Evolutionary conservation across 1,140 invertebrate species (phyloP).

Genomic region (Scaptodrosophila lebanonensis): DNA sequence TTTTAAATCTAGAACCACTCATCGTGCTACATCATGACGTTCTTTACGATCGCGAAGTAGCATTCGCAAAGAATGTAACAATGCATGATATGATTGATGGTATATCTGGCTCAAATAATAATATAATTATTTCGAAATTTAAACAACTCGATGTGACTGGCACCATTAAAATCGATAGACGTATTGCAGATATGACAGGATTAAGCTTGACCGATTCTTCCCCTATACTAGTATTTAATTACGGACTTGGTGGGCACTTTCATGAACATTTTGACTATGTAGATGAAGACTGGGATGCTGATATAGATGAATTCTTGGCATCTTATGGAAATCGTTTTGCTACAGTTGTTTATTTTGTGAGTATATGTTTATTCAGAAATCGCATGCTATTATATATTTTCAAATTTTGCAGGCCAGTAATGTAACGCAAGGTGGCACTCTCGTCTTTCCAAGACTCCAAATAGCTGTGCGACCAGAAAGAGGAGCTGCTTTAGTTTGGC

Average conservation of each 20-base stretch:
- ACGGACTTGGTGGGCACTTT: constrained; percentile 32
- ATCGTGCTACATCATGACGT: constrained; percentile 35
- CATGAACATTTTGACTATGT: constrained; percentile 2
- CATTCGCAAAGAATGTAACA: constrained; percentile 3
- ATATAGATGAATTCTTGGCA: too few relatives aligned
- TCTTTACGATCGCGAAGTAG: constrained; percentile 26
- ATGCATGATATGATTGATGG: constrained; percentile 15
- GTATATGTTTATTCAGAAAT: too few relatives aligned
- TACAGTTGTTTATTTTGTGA: too few relatives aligned
- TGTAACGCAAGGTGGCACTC: constrained; percentile 94
- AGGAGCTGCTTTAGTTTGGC: constrained; percentile 95
- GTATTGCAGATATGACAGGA: constrained; percentile 22
- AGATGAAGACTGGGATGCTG: neutral
- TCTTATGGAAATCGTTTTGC: too few relatives aligned
- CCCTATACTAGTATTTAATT: constrained; percentile 25
- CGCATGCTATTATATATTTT: too few relatives aligned
- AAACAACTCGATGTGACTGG: neutral
- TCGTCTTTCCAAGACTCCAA: constrained; percentile 92
- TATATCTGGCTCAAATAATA: constrained; percentile 81
- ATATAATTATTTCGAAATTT: constrained; percentile 12
- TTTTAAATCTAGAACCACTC: constrained; percentile 13
- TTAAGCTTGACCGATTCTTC: constrained; percentile 6
- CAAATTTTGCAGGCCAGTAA: constrained; percentile 93
- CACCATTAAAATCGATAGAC: constrained; percentile 10
- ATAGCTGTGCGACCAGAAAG: constrained; percentile 90